These are phyloP conservation scores for Sisyra nigra DNA, from an alignment of 2,888 invertebrate species.

Conservation along the genomic window DNA sequence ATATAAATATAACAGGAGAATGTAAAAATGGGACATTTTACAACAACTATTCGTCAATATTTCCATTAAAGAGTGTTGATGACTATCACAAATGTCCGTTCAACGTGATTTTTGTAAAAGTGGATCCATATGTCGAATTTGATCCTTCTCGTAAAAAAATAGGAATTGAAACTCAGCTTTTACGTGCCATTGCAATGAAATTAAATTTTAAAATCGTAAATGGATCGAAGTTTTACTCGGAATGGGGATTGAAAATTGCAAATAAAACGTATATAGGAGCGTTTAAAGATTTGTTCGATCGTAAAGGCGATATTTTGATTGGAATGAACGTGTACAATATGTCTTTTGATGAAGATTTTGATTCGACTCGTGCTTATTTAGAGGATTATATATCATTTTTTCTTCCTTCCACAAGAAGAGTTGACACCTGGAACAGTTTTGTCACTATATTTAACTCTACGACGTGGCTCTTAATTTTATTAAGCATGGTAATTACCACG, in stretches of 20 bases:
- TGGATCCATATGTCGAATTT: no score
- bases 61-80: not conserved
- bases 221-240: not conserved
- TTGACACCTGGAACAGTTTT: conserved; percentile 10
- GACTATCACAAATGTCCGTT: no score
- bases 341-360: conserved; percentile 8
- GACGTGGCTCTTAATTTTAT: conserved; percentile 5
- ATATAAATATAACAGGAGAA: no score
- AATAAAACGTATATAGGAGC: conserved; percentile 11
- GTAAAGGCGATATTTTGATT: conserved; percentile 9
- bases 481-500: not conserved
- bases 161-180: no score
- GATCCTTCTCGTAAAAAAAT: no score
- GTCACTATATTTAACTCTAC: conserved; percentile 8
- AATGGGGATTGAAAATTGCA: conserved; percentile 10
- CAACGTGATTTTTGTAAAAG: no score
- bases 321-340: conserved; percentile 7
- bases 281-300: conserved; percentile 7
- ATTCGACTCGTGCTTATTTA: conserved; percentile 8
- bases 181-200: not conserved
- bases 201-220: conserved; percentile 7
- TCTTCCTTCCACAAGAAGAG: conserved; percentile 7
- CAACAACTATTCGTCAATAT: no score
- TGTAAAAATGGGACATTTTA: no score
- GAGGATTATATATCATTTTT: conserved; percentile 6